Base-by-base conservation (phyloP, 2,113 vertebrate genomes). In the Eubucco bourcierii region DNA sequence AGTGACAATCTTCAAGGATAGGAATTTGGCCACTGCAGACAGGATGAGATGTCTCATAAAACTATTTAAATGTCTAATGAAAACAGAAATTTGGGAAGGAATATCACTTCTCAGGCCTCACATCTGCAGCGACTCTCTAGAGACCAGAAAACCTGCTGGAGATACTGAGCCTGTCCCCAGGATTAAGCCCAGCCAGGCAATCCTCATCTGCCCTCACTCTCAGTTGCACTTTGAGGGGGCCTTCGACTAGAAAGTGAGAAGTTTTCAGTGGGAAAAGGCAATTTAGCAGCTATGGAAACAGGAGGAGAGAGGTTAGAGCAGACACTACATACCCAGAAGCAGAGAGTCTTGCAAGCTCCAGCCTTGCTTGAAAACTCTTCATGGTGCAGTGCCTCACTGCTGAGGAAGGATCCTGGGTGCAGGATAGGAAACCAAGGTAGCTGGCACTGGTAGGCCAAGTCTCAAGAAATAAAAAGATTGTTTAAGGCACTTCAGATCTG, bases 271-370 rank as follows among this genome's bases (percentile, higher is more conserved):
- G 50, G 37, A 94, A 84, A 91, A 80, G 34, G 5, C 8, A 27
- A 25, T 16, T 55, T 17, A 47, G 77, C 14, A 89, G 21, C 37
- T 74, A 41, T 21, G 16, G 72, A 61, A 50, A 53, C 12, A 83
- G 5, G 73, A 82, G 37, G 20, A 70, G 24, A 46, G 25, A 39
- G 16, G 24, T 67, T 59, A 83, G 88, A 94, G 44, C 19, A 70
- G 25, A 12, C 17, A 53, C 25, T 94, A 97, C 95, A 14, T 97
- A 97, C 97, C 95, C n/a, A 58, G 53, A 1, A 2, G 86, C 70
- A 78, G 59, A 72, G 75, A 93, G 37, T 41, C 24, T 52, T 52
- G 50, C 21, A 52, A 52, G 14, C 12, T 73, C 20, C 60, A 82
- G 44, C 60, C 59, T 83, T 63, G 66, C 83, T 78, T 0, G 5